phyloP scores from a whole-genome alignment of 30 jellyfish, hydroid and myxozoan genomes.

The Sanderia malayensis region DNA sequence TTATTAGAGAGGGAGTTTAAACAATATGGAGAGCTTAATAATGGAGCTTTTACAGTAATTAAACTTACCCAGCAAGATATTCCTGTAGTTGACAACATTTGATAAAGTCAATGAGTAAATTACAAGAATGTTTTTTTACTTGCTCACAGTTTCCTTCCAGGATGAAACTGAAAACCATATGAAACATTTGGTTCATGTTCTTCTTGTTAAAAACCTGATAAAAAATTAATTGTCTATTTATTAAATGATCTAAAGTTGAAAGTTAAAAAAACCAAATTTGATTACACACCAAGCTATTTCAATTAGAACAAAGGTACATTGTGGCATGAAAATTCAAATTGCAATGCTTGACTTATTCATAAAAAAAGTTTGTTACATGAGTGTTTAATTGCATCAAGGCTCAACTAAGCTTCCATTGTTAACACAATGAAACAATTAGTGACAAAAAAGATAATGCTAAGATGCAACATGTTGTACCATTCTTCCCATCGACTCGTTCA shows the following conservation, averaged over 20 bases:
- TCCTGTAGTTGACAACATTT: slow-evolving; percentile 37
- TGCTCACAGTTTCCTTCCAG: slow-evolving; percentile 43
- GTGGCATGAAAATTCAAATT: background rate
- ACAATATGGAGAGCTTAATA: too few species aligned
- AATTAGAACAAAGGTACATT: too few species aligned
- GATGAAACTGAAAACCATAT: slow-evolving; percentile 63
- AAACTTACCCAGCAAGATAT: slow-evolving; percentile 61
- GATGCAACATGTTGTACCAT: slow-evolving; percentile 36
- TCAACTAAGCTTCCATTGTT: too few species aligned
- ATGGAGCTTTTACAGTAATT: background rate
- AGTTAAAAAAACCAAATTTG: too few species aligned
- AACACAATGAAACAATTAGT: too few species aligned
- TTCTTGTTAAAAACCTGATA: slow-evolving; percentile 75
- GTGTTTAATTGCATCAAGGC: too few species aligned
- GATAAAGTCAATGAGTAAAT: slow-evolving; percentile 66
- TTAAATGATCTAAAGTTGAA: too few species aligned
- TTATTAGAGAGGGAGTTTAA: background rate
- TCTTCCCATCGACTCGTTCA: slow-evolving; percentile 77
- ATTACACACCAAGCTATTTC: background rate
- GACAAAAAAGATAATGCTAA: background rate
- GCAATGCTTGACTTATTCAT: background rate
- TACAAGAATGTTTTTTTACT: slow-evolving; percentile 67
- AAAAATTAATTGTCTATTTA: too few species aligned
- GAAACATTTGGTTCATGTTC: slow-evolving; percentile 62
- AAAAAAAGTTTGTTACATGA: too few species aligned